phyloP scores from a whole-genome alignment of 1,140 invertebrate species.

The Brachionus paranguensis region DNA sequence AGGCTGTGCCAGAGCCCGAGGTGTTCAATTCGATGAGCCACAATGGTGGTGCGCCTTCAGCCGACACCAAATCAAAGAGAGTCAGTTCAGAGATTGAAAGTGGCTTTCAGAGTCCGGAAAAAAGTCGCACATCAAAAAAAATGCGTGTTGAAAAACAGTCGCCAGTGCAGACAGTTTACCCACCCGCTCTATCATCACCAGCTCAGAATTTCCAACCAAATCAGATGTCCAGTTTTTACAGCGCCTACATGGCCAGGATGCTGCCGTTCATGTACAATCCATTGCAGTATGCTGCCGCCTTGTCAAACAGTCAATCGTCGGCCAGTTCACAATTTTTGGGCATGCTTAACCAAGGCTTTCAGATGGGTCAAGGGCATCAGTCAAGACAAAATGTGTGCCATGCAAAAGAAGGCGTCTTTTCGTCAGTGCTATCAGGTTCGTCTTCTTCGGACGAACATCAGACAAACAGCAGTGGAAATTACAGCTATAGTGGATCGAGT shows the following conservation, averaged over 20 bases:
- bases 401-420: not conserved
- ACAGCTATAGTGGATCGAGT: slow-evolving; percentile 34
- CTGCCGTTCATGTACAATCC: slow-evolving; percentile 37
- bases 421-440: not conserved
- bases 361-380: slow-evolving; percentile 8
- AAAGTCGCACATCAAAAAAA: not conserved
- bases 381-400: not conserved
- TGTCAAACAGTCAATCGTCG: not conserved
- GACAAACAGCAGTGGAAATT: slow-evolving; percentile 35
- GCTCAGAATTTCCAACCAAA: not conserved
- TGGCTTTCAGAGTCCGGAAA: slow-evolving; percentile 10
- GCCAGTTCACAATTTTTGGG: slow-evolving; percentile 11
- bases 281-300: not conserved
- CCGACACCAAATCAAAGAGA: not conserved
- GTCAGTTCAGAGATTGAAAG: not conserved
- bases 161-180: not conserved
- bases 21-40: slow-evolving; percentile 22
- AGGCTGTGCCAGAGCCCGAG: slow-evolving; percentile 39
- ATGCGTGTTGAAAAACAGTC: not conserved
- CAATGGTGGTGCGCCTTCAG: not conserved
- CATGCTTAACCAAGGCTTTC: slow-evolving; percentile 17
- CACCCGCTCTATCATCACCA: not conserved
- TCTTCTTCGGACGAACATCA: slow-evolving; percentile 25
- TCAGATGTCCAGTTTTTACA: slow-evolving; percentile 18
- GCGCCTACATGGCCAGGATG: slow-evolving; percentile 38